Evolutionary conservation across 1,140 invertebrate species (phyloP).

Genomic region (Lerema accius): DNA sequence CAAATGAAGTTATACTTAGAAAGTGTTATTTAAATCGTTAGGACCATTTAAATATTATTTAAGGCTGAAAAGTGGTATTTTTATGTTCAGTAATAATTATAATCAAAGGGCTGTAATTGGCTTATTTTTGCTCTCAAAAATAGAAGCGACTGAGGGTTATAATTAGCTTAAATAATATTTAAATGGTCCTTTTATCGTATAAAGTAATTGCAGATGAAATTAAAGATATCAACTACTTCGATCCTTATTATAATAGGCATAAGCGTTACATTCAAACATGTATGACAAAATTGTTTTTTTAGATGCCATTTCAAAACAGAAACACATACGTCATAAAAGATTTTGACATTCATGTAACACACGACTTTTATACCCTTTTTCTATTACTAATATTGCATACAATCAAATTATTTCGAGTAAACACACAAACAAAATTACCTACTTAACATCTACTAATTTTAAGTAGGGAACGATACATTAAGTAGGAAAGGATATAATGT

Average conservation of each 20-base stretch:
- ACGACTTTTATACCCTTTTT: not conserved
- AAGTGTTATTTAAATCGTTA: too few relatives aligned
- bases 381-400: conserved; percentile 13
- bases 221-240: not conserved
- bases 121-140: too few relatives aligned
- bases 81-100: too few relatives aligned
- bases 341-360: not conserved
- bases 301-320: too few relatives aligned
- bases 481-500: not conserved
- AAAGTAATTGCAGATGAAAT: conserved; percentile 4
- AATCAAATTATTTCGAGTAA: conserved; percentile 30
- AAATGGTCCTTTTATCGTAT: too few relatives aligned
- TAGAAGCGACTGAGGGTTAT: too few relatives aligned
- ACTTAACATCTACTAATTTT: conserved; percentile 5
- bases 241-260: not conserved
- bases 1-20: too few relatives aligned
- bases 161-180: too few relatives aligned
- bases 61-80: too few relatives aligned
- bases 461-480: not conserved
- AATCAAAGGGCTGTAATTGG: too few relatives aligned
- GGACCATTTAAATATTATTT: too few relatives aligned
- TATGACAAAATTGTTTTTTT: not conserved
- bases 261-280: too few relatives aligned
- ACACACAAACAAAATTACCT: conserved; percentile 14
- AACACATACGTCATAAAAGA: not conserved